Base-by-base conservation (phyloP, 2,113 vertebrate species). In the Ophiodon elongatus region DNA sequence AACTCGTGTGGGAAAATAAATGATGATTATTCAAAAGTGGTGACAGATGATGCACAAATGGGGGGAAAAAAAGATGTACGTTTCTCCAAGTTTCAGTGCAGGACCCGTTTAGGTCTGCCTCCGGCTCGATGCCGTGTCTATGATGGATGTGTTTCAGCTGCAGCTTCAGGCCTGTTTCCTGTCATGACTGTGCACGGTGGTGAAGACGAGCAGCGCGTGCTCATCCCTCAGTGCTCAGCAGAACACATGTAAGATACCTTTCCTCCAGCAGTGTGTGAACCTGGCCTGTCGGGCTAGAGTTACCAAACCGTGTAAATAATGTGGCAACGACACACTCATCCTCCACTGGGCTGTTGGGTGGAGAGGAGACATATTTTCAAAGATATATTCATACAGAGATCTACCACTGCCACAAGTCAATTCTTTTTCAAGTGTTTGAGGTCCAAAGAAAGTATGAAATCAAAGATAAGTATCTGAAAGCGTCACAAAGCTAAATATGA, bases 161-260 rank as follows among this genome's bases (percentile, higher is more conserved):
- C n/a, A n/a, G 63, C 6, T 5, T 19, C 17, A 43, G 41, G 13
- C 41, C 13, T 33, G 9, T 27, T 31, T 31, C 11, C 76, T 25
- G 52, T 39, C 27, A 45, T 19, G 29, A 39, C 41, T 27, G n/a
- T 39, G 43, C 13, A 11, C 17, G 31, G 11, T 33, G 45, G 45
- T 6, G 47, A 54, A 33, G 31, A 62, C 27, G 25, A 9, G 41
- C 39, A 39, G 62, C 57, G 29, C 47, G 15, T 17, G 17, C 57
- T 41, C 43, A 27, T 60, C 6, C 72, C 13, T 10, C 13, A 43
- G 56, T 82, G 82, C 64, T 77, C 77, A 73, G 75, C 57, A 85
- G 82, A 85, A 76, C 85, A 54, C 73, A 31, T 73, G 74, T 73
- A 79, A 33, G 79, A 52, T 75, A 79, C 50, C 57, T 86, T 75